Evolutionary conservation across 92 coral and sea anemone genomes (phyloP), one percentile per base, ranked within the genome.

Genomic region (Plumapathes pennacea): DNA sequence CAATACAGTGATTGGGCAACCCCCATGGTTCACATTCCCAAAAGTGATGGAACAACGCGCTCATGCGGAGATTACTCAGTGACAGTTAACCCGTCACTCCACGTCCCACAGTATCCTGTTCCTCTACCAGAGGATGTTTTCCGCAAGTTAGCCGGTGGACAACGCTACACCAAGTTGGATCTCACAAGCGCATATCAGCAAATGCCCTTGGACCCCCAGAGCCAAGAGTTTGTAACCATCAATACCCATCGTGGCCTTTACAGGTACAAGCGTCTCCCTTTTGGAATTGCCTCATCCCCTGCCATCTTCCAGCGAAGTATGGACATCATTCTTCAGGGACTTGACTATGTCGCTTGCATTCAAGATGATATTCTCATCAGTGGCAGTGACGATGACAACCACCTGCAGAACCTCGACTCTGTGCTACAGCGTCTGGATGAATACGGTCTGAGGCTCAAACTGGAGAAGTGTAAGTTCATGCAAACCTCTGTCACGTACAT

Each of bases 321-420:
- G 60, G 76, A 83, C 24, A 42, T 61, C 25, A 75, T 74, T 23
- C 64, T 76, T 14, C 83, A 82, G 36, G 78, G 83, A 3, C 36
- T 83, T 14, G 65, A 70, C 44, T 32, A 63, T 27, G 80, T 83
- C 18, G 84, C 84, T 24, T 42, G 62, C 46, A 69, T 77, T 29
- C 81, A 76, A 23, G 90, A 84, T 34, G 74, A 84, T 51, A 84
- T 84, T 22, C 67, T 71, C 38, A 59, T 84, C 13, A 58, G 81
- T 15, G 84, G 85, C 5, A 36, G 26, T 23, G 49, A 76, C 53
- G 77, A 76, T 62, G 50, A 32, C 30, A 41, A 76, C 24, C 80
- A 76, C 44, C 61, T 82, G 1, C n/a, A 40, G 12, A 75, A 75
- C 43, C 39, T 83, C 0, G 71, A 57, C 20, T 24, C 14, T 18